These are phyloP conservation scores for Ginglymostoma cirratum DNA, from an alignment of 2,113 vertebrate species.

Conservation along the genomic window DNA sequence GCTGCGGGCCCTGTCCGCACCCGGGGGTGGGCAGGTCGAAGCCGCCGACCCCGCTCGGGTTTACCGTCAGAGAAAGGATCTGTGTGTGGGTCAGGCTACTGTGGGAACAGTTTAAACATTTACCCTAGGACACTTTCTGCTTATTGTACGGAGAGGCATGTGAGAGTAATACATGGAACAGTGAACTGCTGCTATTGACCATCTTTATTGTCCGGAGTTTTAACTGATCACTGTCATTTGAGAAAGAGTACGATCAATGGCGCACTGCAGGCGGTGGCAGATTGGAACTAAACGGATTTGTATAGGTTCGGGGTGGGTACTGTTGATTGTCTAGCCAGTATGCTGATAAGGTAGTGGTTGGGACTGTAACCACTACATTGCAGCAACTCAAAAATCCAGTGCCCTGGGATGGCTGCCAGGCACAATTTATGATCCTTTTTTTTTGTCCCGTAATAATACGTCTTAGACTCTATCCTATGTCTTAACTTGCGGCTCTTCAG, in stretches of 20 bases:
- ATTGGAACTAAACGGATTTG: background rate
- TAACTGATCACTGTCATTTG: background rate
- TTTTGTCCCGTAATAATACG: background rate
- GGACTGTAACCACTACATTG: background rate
- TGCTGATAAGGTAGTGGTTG: background rate
- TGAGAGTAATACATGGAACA: background rate
- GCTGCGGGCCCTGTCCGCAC: background rate
- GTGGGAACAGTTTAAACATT: background rate
- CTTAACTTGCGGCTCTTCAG: background rate
- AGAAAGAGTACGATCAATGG: background rate
- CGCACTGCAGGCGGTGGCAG: too few species aligned
- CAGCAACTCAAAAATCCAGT: background rate
- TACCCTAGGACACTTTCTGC: background rate
- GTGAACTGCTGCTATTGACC: background rate
- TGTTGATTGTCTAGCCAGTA: background rate
- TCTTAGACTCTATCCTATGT: background rate
- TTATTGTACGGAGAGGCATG: background rate
- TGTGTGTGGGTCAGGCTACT: background rate
- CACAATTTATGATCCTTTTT: background rate
- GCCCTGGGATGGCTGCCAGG: background rate
- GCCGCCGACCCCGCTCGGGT: background rate
- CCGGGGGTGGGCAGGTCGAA: background rate
- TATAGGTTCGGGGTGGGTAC: background rate
- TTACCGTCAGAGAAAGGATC: background rate
- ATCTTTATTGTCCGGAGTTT: background rate